Evolutionary conservation across 2,797 vertebrate genomes (phyloP).

Genomic region (Sebastes cheni): DNA sequence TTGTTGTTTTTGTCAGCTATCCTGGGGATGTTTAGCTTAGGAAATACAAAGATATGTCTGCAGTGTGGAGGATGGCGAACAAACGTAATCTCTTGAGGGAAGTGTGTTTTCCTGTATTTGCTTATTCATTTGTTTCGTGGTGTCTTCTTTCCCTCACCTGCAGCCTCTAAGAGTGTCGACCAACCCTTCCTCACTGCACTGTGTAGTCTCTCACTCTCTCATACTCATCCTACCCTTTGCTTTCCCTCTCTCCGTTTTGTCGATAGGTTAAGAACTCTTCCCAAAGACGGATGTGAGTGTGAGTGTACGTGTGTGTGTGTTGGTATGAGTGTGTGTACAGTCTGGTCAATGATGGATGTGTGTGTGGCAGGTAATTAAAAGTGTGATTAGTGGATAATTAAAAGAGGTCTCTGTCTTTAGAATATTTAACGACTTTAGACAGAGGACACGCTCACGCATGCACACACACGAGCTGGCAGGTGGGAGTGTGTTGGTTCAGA

Average conservation of each 20-base stretch:
- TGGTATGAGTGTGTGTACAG: slow-evolving; percentile 12
- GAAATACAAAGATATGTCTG: slow-evolving; percentile 4
- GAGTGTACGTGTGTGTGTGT: background rate
- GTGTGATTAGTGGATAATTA: slow-evolving; percentile 79
- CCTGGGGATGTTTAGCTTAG: slow-evolving; percentile 2
- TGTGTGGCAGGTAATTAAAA: slow-evolving; percentile 78
- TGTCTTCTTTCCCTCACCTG: slow-evolving; percentile 25
- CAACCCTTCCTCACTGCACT: slow-evolving; percentile 16
- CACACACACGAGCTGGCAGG: slow-evolving; percentile 33
- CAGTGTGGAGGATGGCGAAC: background rate
- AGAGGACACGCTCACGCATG: slow-evolving; percentile 41
- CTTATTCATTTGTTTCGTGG: slow-evolving; percentile 10
- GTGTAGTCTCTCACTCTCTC: slow-evolving; percentile 5
- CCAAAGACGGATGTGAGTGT: slow-evolving; percentile 31
- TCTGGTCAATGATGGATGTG: slow-evolving; percentile 67
- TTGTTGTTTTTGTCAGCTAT: background rate
- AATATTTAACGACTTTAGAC: slow-evolving; percentile 73
- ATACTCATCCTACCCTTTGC: background rate
- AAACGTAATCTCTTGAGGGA: background rate
- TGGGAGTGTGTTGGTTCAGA: slow-evolving; percentile 60
- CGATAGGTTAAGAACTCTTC: slow-evolving; percentile 62
- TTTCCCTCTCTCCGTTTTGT: slow-evolving; percentile 28
- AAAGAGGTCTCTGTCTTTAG: slow-evolving; percentile 75
- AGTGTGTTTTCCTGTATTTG: background rate
- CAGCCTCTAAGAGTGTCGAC: slow-evolving; percentile 25